These are phyloP conservation scores for Callochromis pleurospilus DNA, from an alignment of 2,113 vertebrate species.

Conservation along the genomic window DNA sequence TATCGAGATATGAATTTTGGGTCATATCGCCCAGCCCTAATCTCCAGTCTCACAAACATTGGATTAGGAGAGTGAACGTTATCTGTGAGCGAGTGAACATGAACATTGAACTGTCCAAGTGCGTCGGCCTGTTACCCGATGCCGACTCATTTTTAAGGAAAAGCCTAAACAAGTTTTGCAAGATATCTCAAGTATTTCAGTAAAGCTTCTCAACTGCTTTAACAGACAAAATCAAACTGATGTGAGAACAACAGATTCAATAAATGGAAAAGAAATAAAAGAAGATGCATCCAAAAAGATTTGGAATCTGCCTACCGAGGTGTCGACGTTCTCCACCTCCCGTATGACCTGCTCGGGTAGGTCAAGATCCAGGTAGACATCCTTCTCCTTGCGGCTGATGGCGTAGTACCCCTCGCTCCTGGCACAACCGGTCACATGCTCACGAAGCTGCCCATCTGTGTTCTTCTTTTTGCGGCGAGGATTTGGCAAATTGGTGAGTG, in stretches of 20 bases:
- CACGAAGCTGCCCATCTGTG: constrained; percentile 72
- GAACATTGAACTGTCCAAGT: not conserved
- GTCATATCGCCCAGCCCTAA: too few species aligned
- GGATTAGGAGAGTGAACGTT: not conserved
- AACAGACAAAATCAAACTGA: not conserved
- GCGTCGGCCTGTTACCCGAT: fast-evolving
- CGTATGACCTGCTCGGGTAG: constrained; percentile 75
- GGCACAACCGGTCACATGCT: constrained; percentile 86
- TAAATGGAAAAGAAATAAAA: not conserved
- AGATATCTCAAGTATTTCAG: not conserved
- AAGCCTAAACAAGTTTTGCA: not conserved
- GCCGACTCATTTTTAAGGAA: not conserved
- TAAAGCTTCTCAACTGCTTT: not conserved
- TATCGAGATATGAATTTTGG: too few species aligned
- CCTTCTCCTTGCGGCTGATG: constrained; percentile 92
- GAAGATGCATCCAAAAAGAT: not conserved
- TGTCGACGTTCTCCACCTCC: constrained; percentile 78
- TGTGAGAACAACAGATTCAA: fast-evolving
- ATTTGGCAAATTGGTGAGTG: constrained; percentile 88
- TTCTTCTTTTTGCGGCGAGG: constrained; percentile 81
- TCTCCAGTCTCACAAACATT: not conserved
- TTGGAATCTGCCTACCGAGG: constrained; percentile 58
- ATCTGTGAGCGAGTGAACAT: not conserved
- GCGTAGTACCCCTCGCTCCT: constrained; percentile 90
- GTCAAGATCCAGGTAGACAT: constrained; percentile 85